Evolutionary conservation across 2,888 invertebrate genomes (phyloP), one percentile per base, ranked within the genome.

Genomic region (Kryphioiulus occultus): DNA sequence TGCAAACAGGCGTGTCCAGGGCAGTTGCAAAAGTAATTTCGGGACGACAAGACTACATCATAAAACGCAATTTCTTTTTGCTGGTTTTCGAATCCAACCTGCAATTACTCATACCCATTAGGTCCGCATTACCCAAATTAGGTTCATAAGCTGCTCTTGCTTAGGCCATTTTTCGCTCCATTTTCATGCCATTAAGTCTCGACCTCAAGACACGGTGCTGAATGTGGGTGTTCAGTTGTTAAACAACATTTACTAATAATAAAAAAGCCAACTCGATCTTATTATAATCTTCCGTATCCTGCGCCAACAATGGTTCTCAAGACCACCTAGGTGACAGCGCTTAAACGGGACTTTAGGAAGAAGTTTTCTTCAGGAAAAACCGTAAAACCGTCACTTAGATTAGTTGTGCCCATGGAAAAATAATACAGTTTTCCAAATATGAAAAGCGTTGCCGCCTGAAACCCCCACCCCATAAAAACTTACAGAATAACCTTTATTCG

Each of bases 1-100:
- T 84, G 84, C 84, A 84, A 84, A 84, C 42, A 84, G 84, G 84
- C 84, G 84, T 84, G 84, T 84, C 84, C n/a, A 22, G 30, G 22
- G 42, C 84, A 84, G 35, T 84, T 84, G 68, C 68, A 68, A 68
- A 68, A 68, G 68, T 15, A 68, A 68, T 84, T 84, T 84, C 42
- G 84, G 35, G 35, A 84, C 35, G 84, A 84, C 84, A 26, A n/a
- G 68, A 68, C 68, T 68, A 68, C 68, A 68, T 68, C 68, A 68
- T 68, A 68, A 68, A 68, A 68, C 22, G 26, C n/a, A 68, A 22
- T 68, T 26, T 68, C 4, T 68, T 68, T 68, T 68, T 68, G 68
- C 68, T 68, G 26, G 26, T 68, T 68, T 26, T 68, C 68, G 68
- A 68, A n/a, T 68, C 68, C 68, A 68, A 68, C 68, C 68, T 68